Conservation (phyloP, 2,888 invertebrate genomes). For the Metellina segmentata region DNA sequence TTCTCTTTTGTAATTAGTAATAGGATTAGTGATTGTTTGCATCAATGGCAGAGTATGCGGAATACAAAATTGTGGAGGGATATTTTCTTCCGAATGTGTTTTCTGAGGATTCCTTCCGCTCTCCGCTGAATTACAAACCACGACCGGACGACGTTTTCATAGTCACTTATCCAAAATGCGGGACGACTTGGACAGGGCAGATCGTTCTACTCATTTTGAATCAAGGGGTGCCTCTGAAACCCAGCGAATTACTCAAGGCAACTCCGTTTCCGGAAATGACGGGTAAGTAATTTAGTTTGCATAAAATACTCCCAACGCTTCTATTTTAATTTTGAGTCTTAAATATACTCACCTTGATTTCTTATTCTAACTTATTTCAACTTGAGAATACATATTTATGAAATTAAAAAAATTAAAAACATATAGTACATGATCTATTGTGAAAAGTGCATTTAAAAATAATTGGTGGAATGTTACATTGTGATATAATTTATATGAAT, state of each 20-base stretch:
- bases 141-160: conserved; percentile 63
- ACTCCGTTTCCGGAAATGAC: conserved; percentile 57
- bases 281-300: conserved; percentile 10
- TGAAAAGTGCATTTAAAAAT: too few species aligned
- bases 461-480: too few species aligned
- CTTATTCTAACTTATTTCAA: too few species aligned
- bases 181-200: conserved; percentile 74
- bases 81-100: conserved; percentile 33
- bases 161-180: conserved; percentile 71
- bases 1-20: too few species aligned
- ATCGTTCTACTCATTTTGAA: conserved; percentile 50
- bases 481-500: too few species aligned
- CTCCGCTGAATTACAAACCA: conserved; percentile 59
- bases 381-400: too few species aligned
- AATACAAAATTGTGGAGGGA: conserved; percentile 29
- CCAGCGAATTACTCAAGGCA: neutral
- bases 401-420: too few species aligned
- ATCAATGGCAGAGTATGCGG: neutral
- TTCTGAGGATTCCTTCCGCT: conserved; percentile 29
- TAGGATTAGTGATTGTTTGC: too few species aligned
- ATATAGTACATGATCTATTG: too few species aligned
- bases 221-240: neutral
- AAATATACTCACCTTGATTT: too few species aligned
- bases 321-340: too few species aligned
- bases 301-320: too few species aligned